Conservation (phyloP, 2,888 invertebrate species). For the Pammene aurita region DNA sequence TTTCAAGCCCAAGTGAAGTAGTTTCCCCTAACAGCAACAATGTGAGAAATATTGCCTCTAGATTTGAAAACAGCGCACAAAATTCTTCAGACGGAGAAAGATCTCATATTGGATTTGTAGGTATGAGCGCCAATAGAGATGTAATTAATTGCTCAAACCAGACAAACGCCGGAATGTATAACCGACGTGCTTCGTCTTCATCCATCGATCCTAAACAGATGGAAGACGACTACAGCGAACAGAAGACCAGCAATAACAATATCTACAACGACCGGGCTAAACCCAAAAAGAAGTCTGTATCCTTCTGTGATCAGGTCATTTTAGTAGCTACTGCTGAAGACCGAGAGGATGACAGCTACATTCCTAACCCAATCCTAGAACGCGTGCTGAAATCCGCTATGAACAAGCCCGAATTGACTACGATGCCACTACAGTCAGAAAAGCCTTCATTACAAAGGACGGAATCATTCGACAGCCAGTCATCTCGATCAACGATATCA, state of each 20-base stretch:
- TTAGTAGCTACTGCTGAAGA: slow-evolving; percentile 96
- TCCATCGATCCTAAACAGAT: slow-evolving; percentile 75
- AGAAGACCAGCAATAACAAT: slow-evolving; percentile 63
- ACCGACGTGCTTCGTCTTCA: slow-evolving; percentile 71
- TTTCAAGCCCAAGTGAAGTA: slow-evolving; percentile 62
- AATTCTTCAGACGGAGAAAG: slow-evolving; percentile 65
- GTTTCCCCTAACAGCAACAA: slow-evolving; percentile 64
- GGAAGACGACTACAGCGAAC: slow-evolving; percentile 69
- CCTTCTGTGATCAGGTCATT: slow-evolving; percentile 97
- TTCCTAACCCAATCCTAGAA: slow-evolving; percentile 95
- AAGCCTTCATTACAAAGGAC: slow-evolving; percentile 76
- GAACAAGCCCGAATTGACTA: slow-evolving; percentile 86
- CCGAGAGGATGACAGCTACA: slow-evolving; percentile 94
- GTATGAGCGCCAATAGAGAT: slow-evolving; percentile 75
- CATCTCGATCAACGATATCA: slow-evolving; percentile 79
- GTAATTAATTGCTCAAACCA: slow-evolving; percentile 74
- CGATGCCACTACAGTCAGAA: slow-evolving; percentile 77
- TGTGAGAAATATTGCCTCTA: slow-evolving; percentile 91
- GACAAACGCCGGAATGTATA: slow-evolving; percentile 65
- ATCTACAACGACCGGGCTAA: slow-evolving; percentile 80
- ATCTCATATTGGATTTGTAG: slow-evolving; percentile 72
- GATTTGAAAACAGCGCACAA: slow-evolving; percentile 85
- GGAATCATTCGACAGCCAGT: slow-evolving; percentile 80
- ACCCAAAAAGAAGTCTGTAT: slow-evolving; percentile 95
- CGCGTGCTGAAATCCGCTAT: slow-evolving; percentile 92